These are phyloP conservation scores for Brachylomia viminalis DNA, from an alignment of 2,888 invertebrate species.

Conservation along the genomic window DNA sequence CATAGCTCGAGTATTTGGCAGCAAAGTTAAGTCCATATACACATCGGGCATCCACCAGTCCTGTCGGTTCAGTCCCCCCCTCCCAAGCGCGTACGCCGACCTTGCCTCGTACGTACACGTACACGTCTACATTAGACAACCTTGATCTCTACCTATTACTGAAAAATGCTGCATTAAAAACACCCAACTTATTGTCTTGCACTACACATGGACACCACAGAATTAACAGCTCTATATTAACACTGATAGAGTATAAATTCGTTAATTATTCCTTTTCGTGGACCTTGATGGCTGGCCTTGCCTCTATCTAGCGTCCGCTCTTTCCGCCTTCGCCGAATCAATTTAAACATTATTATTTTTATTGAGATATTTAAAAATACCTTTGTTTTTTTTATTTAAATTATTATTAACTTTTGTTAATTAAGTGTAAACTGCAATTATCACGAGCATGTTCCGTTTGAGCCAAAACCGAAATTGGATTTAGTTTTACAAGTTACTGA, in stretches of 20 bases:
- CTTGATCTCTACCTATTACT: conserved; percentile 89
- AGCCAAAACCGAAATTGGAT: neutral
- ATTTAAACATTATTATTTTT: conserved; percentile 87
- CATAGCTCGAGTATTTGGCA: conserved; percentile 45
- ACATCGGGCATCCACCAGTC: conserved; percentile 42
- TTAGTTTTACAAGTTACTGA: conserved; percentile 4
- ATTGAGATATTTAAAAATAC: conserved; percentile 74
- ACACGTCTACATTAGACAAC: conserved; percentile 72
- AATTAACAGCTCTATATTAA: conserved; percentile 73
- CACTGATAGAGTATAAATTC: conserved; percentile 69
- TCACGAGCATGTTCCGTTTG: neutral
- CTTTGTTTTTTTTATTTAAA: conserved; percentile 60
- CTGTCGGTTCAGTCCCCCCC: conserved; percentile 41
- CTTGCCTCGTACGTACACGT: conserved; percentile 67
- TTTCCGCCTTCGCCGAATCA: conserved; percentile 90
- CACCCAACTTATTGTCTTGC: conserved; percentile 87
- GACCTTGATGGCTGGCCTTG: conserved; percentile 89
- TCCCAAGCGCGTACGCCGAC: conserved; percentile 59
- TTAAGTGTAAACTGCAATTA: conserved; percentile 13
- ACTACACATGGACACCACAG: conserved; percentile 61
- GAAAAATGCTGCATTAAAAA: conserved; percentile 89
- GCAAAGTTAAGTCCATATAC: conserved; percentile 44
- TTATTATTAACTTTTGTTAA: conserved; percentile 31
- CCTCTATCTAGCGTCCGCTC: conserved; percentile 87
- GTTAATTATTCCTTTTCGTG: conserved; percentile 72